A percentile compares a stretch with the other conserved stretches of the same genome.
Conservation (phyloP, 2,888 invertebrate species). For the Oscheius sp. region DNA sequence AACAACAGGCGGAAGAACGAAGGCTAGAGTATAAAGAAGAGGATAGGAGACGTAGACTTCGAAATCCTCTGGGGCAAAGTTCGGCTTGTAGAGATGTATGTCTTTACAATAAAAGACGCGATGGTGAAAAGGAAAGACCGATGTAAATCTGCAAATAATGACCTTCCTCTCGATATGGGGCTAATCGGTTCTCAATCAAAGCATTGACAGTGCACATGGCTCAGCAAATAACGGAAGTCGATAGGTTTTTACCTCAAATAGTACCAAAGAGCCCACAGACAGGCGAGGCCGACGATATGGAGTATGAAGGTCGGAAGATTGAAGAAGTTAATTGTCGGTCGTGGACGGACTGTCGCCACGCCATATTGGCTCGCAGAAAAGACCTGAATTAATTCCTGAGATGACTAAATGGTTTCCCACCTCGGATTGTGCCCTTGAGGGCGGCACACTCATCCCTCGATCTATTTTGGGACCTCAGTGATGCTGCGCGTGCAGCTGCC, state of each 20-base stretch:
- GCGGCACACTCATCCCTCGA: conserved; percentile 64
- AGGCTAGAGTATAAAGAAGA: conserved; percentile 67
- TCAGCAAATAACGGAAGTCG: conserved; percentile 18
- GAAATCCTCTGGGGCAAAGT: conserved; percentile 69
- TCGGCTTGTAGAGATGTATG: conserved; percentile 67
- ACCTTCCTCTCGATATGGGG: not conserved
- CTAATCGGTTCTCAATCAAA: conserved; percentile 10
- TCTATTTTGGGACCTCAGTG: conserved; percentile 17
- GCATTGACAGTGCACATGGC: no score
- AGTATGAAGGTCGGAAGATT: conserved; percentile 72
- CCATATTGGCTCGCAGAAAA: conserved; percentile 70
- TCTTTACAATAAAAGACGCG: conserved; percentile 70
- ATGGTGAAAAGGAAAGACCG: conserved; percentile 70
- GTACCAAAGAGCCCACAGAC: conserved; percentile 72
- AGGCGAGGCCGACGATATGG: conserved; percentile 71
- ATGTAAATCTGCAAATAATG: conserved; percentile 68
- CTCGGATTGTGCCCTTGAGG: conserved; percentile 69
- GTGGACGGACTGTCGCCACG: conserved; percentile 52
- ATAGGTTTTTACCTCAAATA: conserved; percentile 71
- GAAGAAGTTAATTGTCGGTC: conserved; percentile 68
- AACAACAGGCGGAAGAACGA: conserved; percentile 68
- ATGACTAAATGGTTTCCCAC: conserved; percentile 24
- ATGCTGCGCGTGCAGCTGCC: conserved; percentile 23
- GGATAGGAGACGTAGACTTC: conserved; percentile 68
- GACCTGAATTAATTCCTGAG: no score